Percentiles rank a stretch among this genome's conserved stretches.
Evolutionary conservation across 2,888 invertebrate species (phyloP).

Genomic region (Serripes groenlandicus): DNA sequence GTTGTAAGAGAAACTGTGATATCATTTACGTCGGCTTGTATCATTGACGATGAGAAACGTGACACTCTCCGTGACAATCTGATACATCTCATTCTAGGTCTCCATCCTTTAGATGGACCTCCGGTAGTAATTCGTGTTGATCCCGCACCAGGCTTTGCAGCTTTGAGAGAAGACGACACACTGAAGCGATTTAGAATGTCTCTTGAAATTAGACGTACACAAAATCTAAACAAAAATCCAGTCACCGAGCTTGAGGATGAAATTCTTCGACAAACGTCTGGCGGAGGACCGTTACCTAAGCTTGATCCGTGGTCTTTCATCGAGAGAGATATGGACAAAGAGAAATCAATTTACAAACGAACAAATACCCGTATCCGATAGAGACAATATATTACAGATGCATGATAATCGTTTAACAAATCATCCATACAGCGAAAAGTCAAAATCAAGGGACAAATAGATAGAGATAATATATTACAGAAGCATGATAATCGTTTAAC

Average conservation of each 20-base stretch:
- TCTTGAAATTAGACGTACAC: slow-evolving; percentile 12
- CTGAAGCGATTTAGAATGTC: background rate
- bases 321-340: slow-evolving; percentile 67
- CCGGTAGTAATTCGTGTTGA: slow-evolving; percentile 52
- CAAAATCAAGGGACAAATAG: background rate
- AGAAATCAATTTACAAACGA: slow-evolving; percentile 66
- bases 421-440: slow-evolving; percentile 21
- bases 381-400: slow-evolving; percentile 7
- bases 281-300: background rate
- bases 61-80: too few relatives aligned
- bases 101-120: too few relatives aligned
- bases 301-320: slow-evolving; percentile 51
- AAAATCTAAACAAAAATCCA: slow-evolving; percentile 59
- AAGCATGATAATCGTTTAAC: slow-evolving; percentile 3
- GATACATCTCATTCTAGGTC: too few relatives aligned
- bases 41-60: too few relatives aligned
- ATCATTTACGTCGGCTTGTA: too few relatives aligned
- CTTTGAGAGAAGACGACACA: slow-evolving; percentile 17
- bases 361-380: slow-evolving; percentile 20
- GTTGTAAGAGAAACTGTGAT: too few relatives aligned
- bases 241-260: slow-evolving; percentile 72
- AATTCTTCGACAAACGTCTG: slow-evolving; percentile 52
- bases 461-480: slow-evolving; percentile 1
- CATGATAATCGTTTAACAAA: slow-evolving; percentile 7
- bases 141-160: slow-evolving; percentile 64